These are phyloP conservation scores for Luffia ferchaultella DNA, from an alignment of 2,888 invertebrate genomes.

Conservation along the genomic window DNA sequence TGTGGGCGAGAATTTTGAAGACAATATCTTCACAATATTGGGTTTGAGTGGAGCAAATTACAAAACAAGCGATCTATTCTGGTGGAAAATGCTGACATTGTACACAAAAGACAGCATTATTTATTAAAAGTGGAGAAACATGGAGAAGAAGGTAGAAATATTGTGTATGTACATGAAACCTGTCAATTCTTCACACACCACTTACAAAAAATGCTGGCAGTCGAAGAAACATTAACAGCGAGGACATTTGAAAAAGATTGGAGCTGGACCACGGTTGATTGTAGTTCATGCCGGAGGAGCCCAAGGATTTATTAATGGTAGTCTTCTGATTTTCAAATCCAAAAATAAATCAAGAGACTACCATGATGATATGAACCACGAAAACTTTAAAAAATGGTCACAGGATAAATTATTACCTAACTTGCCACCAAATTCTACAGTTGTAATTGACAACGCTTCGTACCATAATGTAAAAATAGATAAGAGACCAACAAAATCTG, in stretches of 20 bases:
- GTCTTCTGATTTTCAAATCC: background rate
- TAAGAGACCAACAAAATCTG: conserved; percentile 14
- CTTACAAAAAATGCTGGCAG: conserved; percentile 8
- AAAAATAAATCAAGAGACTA: background rate
- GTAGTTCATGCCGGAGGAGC: conserved; percentile 6
- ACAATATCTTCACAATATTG: conserved; percentile 10
- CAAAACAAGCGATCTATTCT: conserved; percentile 11
- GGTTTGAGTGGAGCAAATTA: conserved; percentile 9
- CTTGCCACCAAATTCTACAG: conserved; percentile 13
- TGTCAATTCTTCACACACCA: conserved; percentile 11
- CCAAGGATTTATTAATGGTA: conserved; percentile 6
- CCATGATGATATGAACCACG: conserved; percentile 11
- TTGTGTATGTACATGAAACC: conserved; percentile 13
- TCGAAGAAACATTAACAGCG: no score
- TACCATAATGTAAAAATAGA: conserved; percentile 15
- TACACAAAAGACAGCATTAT: no score
- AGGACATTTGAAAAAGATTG: conserved; percentile 4
- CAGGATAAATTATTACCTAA: conserved; percentile 13
- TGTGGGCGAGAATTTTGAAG: conserved; percentile 10
- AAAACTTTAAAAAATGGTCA: conserved; percentile 14
- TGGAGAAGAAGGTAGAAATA: background rate
- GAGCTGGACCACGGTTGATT: conserved; percentile 4
- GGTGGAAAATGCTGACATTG: conserved; percentile 11
- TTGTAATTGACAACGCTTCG: conserved; percentile 17
- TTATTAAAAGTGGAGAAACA: background rate